Base-by-base conservation (phyloP, 1,140 invertebrate genomes). In the Orchestia grillus region DNA sequence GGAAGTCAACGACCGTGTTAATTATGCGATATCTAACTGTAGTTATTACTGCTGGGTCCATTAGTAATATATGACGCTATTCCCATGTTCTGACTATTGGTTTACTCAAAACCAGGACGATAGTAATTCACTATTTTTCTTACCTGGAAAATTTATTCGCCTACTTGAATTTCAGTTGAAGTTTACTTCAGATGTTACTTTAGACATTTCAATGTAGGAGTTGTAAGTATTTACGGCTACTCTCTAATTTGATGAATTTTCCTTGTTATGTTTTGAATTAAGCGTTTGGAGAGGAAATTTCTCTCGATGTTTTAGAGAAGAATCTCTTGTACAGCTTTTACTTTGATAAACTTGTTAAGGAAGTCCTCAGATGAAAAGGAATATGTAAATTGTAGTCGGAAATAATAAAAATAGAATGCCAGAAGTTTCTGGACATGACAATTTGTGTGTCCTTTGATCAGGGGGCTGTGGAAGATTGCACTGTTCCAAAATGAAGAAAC, bases 401-500 rank as follows among this genome's bases (percentile, higher is more conserved):
- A 94, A 94, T 94, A 94, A 94, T 94, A 94, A 94, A 94, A 47
- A 45, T 94, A 94, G 92, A 94, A 94, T 94, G 92, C 92, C 92
- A 94, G 92, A 94, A 94, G 43, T 42, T 90, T 42, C 43, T 90
- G 88, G n/a, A 90, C 28, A 90, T 42, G 43, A 42, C 88, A 90
- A 90, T 90, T 90, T 90, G 88, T 90, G 88, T 90, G 88, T 90
- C 88, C 88, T 90, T 90, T 90, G 4, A 90, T 19, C 62, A 77
- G 36, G 11, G 11, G 11, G 28, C 28, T 1, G 36, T 8, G 62
- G 62, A 77, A 77, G 15, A 77, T 77, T 77, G 62, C 62, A 77
- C 15, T 1, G 28, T 77, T 77, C 3, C 28, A 28, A 77, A 77
- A 8, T 77, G 11, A 77, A 23, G 1, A 3, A 77, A 36, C 11